Base-by-base conservation (phyloP, 2,797 vertebrate species). In the Pelodytes ibericus region DNA sequence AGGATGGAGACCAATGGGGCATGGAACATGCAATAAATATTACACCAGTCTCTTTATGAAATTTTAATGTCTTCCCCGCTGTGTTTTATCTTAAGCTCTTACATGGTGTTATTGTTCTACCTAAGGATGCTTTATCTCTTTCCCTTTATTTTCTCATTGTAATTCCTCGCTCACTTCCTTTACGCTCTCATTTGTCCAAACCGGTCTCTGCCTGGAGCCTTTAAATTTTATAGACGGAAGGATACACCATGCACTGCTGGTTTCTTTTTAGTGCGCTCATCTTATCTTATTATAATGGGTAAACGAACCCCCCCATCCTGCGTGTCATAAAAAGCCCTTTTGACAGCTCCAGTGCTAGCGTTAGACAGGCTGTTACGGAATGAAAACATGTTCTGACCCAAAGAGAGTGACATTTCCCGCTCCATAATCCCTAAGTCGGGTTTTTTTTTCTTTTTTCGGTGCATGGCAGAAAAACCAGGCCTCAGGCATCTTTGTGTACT, bases 11-110 rank as follows among this genome's bases (percentile, higher is more conserved):
- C 44, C 74, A 76, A 71, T 76, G 74, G 33, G 74, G 67, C 74
- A 58, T 63, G 59, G 33, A 76, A 76, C 74, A 76, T 71, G 74
- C 56, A 76, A 76, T 76, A 76, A 76, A 76, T 70, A 76, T 70
- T 76, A 76, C 66, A 53, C 66, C 47, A 64, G 58, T 47, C 47
- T 63, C 59, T 56, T 51, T 64, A 71, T 76, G 60, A 71, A 76
- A 69, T 27, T 76, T 76, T 71, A 76, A 76, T 76, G 49, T 57
- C 64, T 63, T 75, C 58, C 59, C 29, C 44, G 44, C 59, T 70
- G 66, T 31, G 39, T 39, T 57, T 41, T 36, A 30, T 44, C 67
- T 64, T 76, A 76, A 57, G 36, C 62, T 31, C 59, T 57, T 56
- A 71, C 60, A 63, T 71, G 59, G 70, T 76, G 33, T 58, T 49